These are phyloP conservation scores for Pseudorhiza aurosa DNA, from an alignment of 30 jellyfish, hydroid and myxozoan genomes.

Conservation along the genomic window DNA sequence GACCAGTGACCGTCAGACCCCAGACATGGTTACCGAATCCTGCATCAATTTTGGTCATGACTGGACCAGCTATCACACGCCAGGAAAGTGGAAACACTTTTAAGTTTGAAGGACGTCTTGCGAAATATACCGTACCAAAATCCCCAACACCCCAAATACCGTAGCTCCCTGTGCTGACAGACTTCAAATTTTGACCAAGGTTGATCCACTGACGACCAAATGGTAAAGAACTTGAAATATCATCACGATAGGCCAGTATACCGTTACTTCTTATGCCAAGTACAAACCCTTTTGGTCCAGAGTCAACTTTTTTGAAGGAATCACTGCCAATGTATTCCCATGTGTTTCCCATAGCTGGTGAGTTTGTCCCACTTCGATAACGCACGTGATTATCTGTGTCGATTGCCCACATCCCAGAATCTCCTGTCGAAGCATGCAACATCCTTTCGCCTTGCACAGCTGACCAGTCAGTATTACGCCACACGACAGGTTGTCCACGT, in stretches of 20 bases:
- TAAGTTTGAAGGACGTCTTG: slow-evolving; percentile 26
- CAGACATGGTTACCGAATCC: slow-evolving; percentile 84
- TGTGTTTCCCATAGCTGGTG: slow-evolving; percentile 9
- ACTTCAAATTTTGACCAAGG: slow-evolving; percentile 23
- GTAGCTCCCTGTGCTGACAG: slow-evolving; percentile 62
- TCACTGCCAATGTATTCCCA: slow-evolving; percentile 49
- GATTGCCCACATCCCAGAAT: slow-evolving; percentile 76
- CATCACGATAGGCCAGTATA: slow-evolving; percentile 52
- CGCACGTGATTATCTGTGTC: slow-evolving; percentile 5
- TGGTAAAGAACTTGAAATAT: slow-evolving; percentile 40
- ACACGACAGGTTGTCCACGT: slow-evolving; percentile 12
- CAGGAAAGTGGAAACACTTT: slow-evolving; percentile 31
- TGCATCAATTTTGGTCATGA: slow-evolving; percentile 40
- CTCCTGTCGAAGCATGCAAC: slow-evolving; percentile 60
- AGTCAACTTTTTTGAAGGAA: slow-evolving; percentile 40
- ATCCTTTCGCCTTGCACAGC: neutral
- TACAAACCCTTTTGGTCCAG: slow-evolving; percentile 62
- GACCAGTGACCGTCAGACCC: slow-evolving; percentile 61
- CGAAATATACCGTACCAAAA: slow-evolving; percentile 19
- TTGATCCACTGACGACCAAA: slow-evolving; percentile 57
- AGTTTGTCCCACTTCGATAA: slow-evolving; percentile 27
- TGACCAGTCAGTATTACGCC: slow-evolving; percentile 4
- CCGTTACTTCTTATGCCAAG: slow-evolving; percentile 25
- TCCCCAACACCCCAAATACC: slow-evolving; percentile 74
- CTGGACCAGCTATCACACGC: slow-evolving; percentile 30